Evolutionary conservation across 2,888 invertebrate species (phyloP), one percentile per base, ranked within the genome.

Genomic region (Heliconius sara): DNA sequence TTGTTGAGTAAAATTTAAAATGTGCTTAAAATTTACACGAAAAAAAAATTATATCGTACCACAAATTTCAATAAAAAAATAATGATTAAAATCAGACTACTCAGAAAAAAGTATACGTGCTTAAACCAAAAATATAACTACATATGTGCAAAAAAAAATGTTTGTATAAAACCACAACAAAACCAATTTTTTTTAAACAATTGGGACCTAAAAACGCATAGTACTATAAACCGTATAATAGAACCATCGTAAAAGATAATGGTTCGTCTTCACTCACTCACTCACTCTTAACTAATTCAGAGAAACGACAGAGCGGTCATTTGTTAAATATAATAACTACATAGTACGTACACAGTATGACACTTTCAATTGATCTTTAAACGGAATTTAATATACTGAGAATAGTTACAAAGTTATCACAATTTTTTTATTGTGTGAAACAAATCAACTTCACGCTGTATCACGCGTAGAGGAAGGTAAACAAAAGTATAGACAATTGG

Each of bases 261-360:
- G 57, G 13, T 27, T 27, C 71, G 52, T 30, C 72, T n/a, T n/a
- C n/a, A n/a, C n/a, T n/a, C n/a, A n/a, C n/a, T n/a, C n/a, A n/a
- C n/a, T n/a, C n/a, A n/a, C 57, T 34, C 34, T 60, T n/a, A 34
- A 73, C 73, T 60, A 60, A 60, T 73, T 73, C 73, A 73, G n/a
- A 60, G 73, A 73, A 73, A 34, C 22, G 73, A 73, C 39, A 73
- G 30, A 52, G 34, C 60, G 73, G 7, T n/a, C 39, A 60, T 2
- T 13, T 16, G 39, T n/a, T 43, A 43, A 43, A 68, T 43, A 43
- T 39, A n/a, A 43, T 10, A 68, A 43, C 25, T 13, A 68, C 25
- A 68, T 68, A 39, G 57, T 57, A 57, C 22, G 22, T 57, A 25
- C 25, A 25, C 25, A 25, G 39, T 68, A 39, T 68, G 2, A 13